phyloP scores from a whole-genome alignment of 2,888 invertebrate genomes.

The Folsomia manolachei region DNA sequence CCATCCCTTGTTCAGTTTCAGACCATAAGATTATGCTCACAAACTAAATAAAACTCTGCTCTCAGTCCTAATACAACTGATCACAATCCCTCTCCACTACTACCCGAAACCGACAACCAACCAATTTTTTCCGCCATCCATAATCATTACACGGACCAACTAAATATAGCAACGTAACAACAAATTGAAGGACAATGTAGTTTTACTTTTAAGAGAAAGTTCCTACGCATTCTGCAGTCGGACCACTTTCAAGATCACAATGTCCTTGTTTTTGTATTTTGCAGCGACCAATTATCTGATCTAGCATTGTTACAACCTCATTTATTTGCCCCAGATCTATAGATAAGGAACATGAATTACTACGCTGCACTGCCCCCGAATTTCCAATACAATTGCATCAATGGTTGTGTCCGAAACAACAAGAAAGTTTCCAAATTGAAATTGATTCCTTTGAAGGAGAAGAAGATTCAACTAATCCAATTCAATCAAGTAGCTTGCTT shows the following conservation, averaged over 20 bases:
- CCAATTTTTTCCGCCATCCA: constrained; percentile 10
- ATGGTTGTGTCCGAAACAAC: neutral
- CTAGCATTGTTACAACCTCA: too few relatives aligned
- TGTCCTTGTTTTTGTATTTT: too few relatives aligned
- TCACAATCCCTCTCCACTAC: neutral
- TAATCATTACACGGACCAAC: neutral
- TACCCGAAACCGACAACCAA: neutral
- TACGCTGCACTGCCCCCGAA: too few relatives aligned
- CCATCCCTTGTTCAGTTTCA: neutral
- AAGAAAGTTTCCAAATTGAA: neutral
- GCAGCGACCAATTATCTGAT: too few relatives aligned
- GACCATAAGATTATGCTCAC: neutral
- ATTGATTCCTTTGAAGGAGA: neutral
- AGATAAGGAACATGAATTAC: too few relatives aligned
- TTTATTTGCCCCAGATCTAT: neutral
- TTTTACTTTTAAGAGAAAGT: too few relatives aligned
- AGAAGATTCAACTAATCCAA: neutral
- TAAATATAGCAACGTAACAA: too few relatives aligned
- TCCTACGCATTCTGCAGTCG: too few relatives aligned
- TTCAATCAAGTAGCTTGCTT: too few relatives aligned
- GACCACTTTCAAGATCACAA: too few relatives aligned
- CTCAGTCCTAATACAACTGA: too few relatives aligned
- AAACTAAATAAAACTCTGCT: neutral
- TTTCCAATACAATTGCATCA: neutral
- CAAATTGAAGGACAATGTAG: too few relatives aligned